Evolutionary conservation across 2,113 vertebrate species (phyloP), one percentile per base, ranked within the genome.

Genomic region (Perca schrenkii): DNA sequence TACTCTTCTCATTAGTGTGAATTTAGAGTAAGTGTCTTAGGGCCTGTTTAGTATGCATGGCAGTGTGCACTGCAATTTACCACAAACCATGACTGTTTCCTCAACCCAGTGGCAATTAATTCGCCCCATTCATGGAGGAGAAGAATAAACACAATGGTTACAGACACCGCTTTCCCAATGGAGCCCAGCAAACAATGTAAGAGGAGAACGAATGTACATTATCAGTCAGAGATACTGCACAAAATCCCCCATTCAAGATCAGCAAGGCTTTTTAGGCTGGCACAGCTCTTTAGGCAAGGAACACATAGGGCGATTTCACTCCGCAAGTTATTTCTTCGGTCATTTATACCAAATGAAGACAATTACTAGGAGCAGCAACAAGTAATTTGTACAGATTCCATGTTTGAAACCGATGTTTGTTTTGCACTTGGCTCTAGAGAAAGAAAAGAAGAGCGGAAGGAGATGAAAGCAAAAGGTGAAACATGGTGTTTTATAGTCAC

Each of bases 91-190:
- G 84, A 89, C 80, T 89, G 68, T 84, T 87, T 91, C 63, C 81
- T 85, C 54, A 36, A 77, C 78, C 83, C 89, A n/a, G 5, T 72
- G 82, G 89, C 91, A 92, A 94, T 94, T 94, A 89, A 87, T 89
- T 83, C 64, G 13, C 72, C 74, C 79, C 54, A 89, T 94, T 92
- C 89, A 92, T 68, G 79, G 72, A 77, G 65, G 43, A 87, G 80
- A 83, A 87, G 86, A 90, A 93, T 91, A 86, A 91, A 90, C 83
- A 90, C 89, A 92, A 91, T 86, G 76, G 83, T 70, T 81, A 78
- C 53, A 86, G 88, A 84, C 83, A 71, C 34, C 1, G 21, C 74
- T 66, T 71, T 74, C 89, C 90, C 89, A 88, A 17, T 53, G 83
- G 87, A 83, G 70, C 80, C 82, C 25, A 22, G 65, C 79, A 84